Base-by-base conservation (phyloP, 2,113 vertebrate genomes). In the Sardina pilchardus region DNA sequence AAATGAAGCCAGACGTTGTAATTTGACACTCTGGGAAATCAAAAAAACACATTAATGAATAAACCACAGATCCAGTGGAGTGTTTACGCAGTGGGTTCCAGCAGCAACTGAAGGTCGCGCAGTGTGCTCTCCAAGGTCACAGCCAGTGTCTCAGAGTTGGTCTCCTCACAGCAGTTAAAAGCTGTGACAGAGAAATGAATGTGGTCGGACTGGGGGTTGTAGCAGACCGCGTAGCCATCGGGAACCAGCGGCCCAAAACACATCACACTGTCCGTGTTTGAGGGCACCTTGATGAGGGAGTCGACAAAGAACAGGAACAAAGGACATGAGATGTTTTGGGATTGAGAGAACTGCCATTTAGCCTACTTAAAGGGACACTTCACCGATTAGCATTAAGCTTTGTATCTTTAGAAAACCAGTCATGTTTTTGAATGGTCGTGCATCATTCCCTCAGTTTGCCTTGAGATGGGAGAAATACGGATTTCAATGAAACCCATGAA, bases 161-260 rank as follows among this genome's bases (percentile, higher is more conserved):
- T 97, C 85, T 96, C 95, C 84, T 95, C 94, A 39, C 96, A 96
- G 91, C 96, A 97, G 91, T 96, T 96, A 91, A 97, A 96, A 84
- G 96, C 96, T 0, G 94, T 95, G 81, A 97, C 88, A 63, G 95
- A 95, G 75, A 97, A 96, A 90, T 96, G 96, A 86, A 96, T 89
- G 78, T 95, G 95, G 89, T 95, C 92, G 0, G 91, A 90, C 88
- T 95, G 94, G 0, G 96, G 96, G 91, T 96, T 96, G 93, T 97
- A 97, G 89, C 96, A 97, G 36, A 96, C 92, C 5, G 95, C 95
- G 8, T 97, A 97, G 12, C 96, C 96, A 0, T 97, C 96, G 0
- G 96, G 96, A 56, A 96, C 96, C 1, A 96, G 93, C 0, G 96
- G 96, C 24, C 96, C 96, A 0, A 96, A 97, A 83, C 95, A 96